Evolutionary conservation across 2,888 invertebrate species (phyloP).

Genomic region (Ecliptopera silaceata): DNA sequence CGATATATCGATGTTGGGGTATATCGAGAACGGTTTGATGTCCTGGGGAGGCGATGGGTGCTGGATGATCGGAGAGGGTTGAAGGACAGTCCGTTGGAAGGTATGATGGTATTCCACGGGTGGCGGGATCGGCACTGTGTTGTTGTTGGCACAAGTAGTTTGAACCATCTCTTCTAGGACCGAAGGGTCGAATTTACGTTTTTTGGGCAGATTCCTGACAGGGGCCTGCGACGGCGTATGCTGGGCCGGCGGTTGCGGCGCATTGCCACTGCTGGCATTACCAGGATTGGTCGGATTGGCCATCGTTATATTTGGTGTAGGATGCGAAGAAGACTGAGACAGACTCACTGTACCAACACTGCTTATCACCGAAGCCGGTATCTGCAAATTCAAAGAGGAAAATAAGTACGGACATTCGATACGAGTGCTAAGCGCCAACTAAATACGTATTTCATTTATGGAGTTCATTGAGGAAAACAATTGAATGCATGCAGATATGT

Average conservation of each 20-base stretch:
- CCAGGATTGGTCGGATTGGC: constrained; percentile 76
- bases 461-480: constrained; percentile 32
- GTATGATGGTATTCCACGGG: constrained; percentile 57
- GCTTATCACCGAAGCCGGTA: constrained; percentile 83
- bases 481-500: constrained; percentile 13
- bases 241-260: constrained; percentile 56
- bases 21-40: constrained; percentile 72
- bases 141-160: constrained; percentile 68
- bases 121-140: constrained; percentile 54
- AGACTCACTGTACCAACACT: constrained; percentile 82
- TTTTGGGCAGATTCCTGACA: constrained; percentile 94
- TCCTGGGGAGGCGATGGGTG: constrained; percentile 83
- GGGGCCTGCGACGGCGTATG: constrained; percentile 80
- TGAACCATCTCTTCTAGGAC: constrained; percentile 88
- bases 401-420: constrained; percentile 10
- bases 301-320: constrained; percentile 70
- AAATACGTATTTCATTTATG: constrained; percentile 9
- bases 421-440: not conserved
- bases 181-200: constrained; percentile 93
- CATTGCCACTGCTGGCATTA: constrained; percentile 61
- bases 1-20: constrained; percentile 90
- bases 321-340: constrained; percentile 69
- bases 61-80: constrained; percentile 69
- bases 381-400: constrained; percentile 57
- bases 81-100: constrained; percentile 60